Evolutionary conservation across 2,113 vertebrate genomes (phyloP), one percentile per base, ranked within the genome.

Genomic region (Lepisosteus oculatus): DNA sequence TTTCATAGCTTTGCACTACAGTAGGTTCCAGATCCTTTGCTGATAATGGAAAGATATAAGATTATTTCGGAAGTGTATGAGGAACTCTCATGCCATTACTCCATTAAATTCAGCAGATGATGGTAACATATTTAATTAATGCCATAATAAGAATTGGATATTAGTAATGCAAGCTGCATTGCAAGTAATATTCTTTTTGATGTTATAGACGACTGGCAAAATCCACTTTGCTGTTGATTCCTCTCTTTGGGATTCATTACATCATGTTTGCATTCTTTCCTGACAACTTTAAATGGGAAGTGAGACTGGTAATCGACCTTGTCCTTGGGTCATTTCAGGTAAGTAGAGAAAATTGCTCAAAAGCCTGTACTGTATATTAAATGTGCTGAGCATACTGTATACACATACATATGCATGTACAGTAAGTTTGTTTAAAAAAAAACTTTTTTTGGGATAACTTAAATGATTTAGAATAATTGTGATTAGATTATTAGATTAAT

Each of bases 201-300:
- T 12, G 8, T 83, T 86, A 70, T 87, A 99, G 97, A 94, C 94
- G 96, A 74, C 86, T 99, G 79, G 92, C 97, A 13, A 98, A 98
- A 81, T 99, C 97, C n/a, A 99, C 96, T 0, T 90, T 99, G 74
- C 93, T 99, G 72, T 84, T 99, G 84, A 99, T 99, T 76, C 97
- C 97, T 9, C 91, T 99, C 45, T 99, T 99, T 59, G 97, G 97
- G 9, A 91, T 95, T 15, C 97, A 99, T 83, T 99, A 96, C 74
- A 93, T 95, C 59, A 90, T 98, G 79, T 99, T 99, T 63, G 95
- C 92, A 69, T 97, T 97, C 88, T 97, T 97, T 77, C 97, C 97
- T 0, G 95, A 97, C 78, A 92, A 95, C 73, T 91, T 95, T 61
- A 94, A 94, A 82, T 88, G 88, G 11, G 87, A 93, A 68, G 82